A percentile compares a stretch with the other conserved stretches of the same genome.
Evolutionary conservation across 2,113 vertebrate species (phyloP).

Genomic region (Cathartes aura): DNA sequence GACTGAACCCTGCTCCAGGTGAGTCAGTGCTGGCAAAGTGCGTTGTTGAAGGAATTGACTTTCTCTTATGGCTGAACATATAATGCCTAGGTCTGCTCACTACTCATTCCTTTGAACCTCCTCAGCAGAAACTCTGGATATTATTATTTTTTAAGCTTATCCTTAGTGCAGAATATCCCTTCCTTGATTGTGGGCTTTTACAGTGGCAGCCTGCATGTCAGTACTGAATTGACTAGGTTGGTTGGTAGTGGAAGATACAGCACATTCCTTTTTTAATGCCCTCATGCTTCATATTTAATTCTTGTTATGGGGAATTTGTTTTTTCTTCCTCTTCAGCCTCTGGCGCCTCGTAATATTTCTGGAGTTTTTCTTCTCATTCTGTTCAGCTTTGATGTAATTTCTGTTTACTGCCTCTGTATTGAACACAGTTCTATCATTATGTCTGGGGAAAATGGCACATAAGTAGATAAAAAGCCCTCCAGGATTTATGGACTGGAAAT

Average conservation of each 20-base stretch:
- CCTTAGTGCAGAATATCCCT: background rate
- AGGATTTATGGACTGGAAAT: background rate
- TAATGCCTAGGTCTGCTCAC: background rate
- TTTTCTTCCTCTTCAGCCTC: background rate
- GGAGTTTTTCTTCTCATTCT: background rate
- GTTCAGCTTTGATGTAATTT: background rate
- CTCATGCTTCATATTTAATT: background rate
- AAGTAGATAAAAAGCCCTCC: background rate
- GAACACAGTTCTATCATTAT: background rate
- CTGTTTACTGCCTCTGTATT: too few species aligned
- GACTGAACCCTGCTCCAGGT: background rate
- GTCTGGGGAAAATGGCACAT: background rate
- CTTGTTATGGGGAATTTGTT: background rate
- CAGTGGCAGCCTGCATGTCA: background rate
- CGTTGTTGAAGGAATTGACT: background rate
- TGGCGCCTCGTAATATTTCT: background rate
- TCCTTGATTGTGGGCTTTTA: background rate
- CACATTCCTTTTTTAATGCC: background rate
- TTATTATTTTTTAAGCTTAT: background rate
- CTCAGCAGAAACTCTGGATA: background rate
- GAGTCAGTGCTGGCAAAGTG: background rate
- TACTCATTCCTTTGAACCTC: background rate
- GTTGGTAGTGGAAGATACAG: background rate
- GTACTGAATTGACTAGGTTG: background rate
- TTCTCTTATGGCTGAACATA: background rate